A percentile compares a stretch with the other conserved stretches of the same genome.
Evolutionary conservation across 2,113 vertebrate genomes (phyloP).

Genomic region (Oncorhynchus kisutch): DNA sequence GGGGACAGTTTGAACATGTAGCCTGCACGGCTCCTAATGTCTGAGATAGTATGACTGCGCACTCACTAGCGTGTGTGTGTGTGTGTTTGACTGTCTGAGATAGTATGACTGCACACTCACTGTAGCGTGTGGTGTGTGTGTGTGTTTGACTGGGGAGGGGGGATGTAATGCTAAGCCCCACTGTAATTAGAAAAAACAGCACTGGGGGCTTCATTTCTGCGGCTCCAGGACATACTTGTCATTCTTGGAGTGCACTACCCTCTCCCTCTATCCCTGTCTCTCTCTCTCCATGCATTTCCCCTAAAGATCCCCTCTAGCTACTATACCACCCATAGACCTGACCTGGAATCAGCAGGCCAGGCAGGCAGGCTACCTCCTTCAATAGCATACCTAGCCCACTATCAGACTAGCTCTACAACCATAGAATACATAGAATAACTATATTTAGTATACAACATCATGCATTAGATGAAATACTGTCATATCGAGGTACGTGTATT

Average conservation of each 20-base stretch:
- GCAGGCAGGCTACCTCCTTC: not conserved
- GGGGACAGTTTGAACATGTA: not conserved
- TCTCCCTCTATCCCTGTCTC: slow-evolving; percentile 42
- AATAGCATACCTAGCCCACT: not conserved
- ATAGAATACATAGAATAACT: too few relatives aligned
- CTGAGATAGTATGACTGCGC: not conserved
- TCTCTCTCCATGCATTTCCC: slow-evolving; percentile 48
- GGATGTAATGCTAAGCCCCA: slow-evolving; percentile 4
- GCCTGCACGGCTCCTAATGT: not conserved
- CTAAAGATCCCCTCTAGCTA: slow-evolving; percentile 16
- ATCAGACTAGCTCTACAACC: not conserved
- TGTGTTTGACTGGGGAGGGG: not conserved
- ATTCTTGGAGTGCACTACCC: slow-evolving; percentile 63
- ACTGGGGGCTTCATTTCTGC: slow-evolving; percentile 17
- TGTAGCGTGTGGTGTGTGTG: not conserved
- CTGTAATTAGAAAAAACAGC: slow-evolving; percentile 28
- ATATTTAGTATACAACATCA: too few relatives aligned
- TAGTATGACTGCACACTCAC: not conserved
- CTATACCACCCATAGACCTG: slow-evolving; percentile 29
- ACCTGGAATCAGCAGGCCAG: slow-evolving; percentile 39
- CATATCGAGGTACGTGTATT: too few relatives aligned
- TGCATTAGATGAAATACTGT: too few relatives aligned
- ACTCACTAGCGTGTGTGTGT: not conserved
- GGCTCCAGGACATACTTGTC: slow-evolving; percentile 60
- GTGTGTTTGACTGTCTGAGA: not conserved